Percentiles rank a stretch among this genome's conserved stretches.
These are phyloP conservation scores for Acrocephalus arundinaceus DNA, from an alignment of 2,113 vertebrate genomes.

Conservation along the genomic window DNA sequence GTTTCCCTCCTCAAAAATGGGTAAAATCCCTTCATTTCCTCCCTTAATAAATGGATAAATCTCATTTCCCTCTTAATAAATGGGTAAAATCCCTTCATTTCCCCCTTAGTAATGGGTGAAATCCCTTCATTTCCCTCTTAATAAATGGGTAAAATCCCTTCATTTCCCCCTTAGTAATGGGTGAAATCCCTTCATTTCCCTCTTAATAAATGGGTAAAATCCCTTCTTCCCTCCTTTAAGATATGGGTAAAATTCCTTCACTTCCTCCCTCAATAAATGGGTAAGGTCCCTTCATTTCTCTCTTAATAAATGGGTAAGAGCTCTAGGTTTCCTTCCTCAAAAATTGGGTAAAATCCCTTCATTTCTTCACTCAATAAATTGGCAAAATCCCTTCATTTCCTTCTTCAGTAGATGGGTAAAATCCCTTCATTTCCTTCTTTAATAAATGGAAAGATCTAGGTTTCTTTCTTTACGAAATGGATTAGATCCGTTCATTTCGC, in stretches of 20 bases:
- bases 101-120: fast-evolving
- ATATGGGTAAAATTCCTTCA: conserved; percentile 88
- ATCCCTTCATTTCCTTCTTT: background rate
- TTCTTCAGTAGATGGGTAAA: background rate
- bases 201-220: too few relatives aligned
- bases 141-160: conserved; percentile 73
- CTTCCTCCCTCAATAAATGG: background rate
- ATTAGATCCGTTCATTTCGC: background rate
- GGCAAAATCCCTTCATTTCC: conserved; percentile 81
- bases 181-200: fast-evolving
- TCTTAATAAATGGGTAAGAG: conserved; percentile 97
- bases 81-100: conserved; percentile 46
- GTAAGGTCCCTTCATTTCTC: too few relatives aligned
- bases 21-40: background rate
- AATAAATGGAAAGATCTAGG: background rate
- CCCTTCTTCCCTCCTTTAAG: conserved; percentile 69
- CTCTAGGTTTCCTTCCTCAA: conserved; percentile 73
- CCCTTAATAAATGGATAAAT: conserved; percentile 72
- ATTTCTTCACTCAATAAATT: conserved; percentile 83
- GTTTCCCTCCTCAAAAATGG: conserved; percentile 59
- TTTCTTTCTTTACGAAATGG: background rate
- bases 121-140: too few relatives aligned
- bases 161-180: conserved; percentile 87
- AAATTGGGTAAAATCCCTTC: background rate
- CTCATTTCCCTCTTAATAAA: conserved; percentile 82